phyloP scores from a whole-genome alignment of 2,113 vertebrate species.

The Bombycilla garrulus region DNA sequence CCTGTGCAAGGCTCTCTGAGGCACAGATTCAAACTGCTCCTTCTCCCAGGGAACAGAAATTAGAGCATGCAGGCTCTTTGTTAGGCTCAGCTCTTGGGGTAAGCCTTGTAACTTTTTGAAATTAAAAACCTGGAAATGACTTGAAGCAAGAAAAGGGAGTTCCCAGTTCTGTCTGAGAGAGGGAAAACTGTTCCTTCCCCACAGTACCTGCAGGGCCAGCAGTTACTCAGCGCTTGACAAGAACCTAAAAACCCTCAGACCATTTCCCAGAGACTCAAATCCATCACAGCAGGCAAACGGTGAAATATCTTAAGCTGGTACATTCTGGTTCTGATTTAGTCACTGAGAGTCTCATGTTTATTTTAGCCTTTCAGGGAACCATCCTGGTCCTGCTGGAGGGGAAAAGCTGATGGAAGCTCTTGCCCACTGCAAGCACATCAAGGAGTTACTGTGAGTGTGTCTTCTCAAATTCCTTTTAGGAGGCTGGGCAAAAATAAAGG shows the following conservation, averaged over 20 bases:
- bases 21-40: not conserved
- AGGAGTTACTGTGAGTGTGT: slow-evolving; percentile 83
- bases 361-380: slow-evolving; percentile 80
- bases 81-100: not conserved
- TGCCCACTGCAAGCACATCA: slow-evolving; percentile 64
- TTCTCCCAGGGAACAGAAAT: not conserved
- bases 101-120: not conserved
- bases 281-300: not conserved
- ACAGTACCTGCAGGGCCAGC: not conserved
- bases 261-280: not conserved
- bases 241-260: not conserved
- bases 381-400: slow-evolving; percentile 72
- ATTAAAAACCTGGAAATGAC: not conserved
- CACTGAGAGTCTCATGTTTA: not conserved
- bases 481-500: not conserved
- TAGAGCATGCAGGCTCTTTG: not conserved
- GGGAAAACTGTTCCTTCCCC: not conserved
- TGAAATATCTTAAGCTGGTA: not conserved
- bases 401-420: slow-evolving; percentile 72
- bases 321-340: not conserved
- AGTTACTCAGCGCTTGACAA: not conserved
- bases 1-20: not conserved
- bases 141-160: not conserved
- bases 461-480: not conserved
- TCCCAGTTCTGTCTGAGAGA: not conserved